Base-by-base conservation (phyloP, 30 jellyfish, hydroid and myxozoan genomes). In the Sanderia malayensis region DNA sequence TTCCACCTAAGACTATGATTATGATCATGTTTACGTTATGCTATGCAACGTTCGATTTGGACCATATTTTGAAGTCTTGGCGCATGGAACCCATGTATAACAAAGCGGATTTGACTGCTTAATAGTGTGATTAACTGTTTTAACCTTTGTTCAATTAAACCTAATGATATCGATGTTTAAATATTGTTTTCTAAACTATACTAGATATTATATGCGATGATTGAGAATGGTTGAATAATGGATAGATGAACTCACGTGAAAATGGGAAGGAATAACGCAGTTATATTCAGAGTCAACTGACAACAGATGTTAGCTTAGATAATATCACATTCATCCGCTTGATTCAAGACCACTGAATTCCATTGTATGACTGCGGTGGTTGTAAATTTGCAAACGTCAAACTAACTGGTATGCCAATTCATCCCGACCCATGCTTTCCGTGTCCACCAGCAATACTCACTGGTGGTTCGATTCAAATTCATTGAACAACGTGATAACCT, bases 401-500 rank as follows among this genome's bases (percentile, higher is more conserved):
- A 58, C 67, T n/a, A 31, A 65, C 87, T 49, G 87, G 87, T 76
- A 80, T 65, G 61, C 34, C 33, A 32, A 76, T 76, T 20, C 68
- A 76, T 75, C 24, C 34, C 19, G 27, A 10, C 64, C 26, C 30
- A 60, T 62, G 70, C 80, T 30, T 31, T 20, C 49, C 17, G 29
- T 33, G 30, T 29, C 53, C 44, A 57, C 71, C 79, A 65, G 63
- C 63, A 37, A 27, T 45, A 22, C 19, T 10, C 0, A 20, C 87
- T 29, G 71, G 87, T 76, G 87, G 66, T 64, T 32, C 73, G 26
- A 76, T 76, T 61, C 71, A 59, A 26, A 15, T 15, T 25, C 64
- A 59, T 53, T 65, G 66, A 29, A 58, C 20, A 20, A 11, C 34
- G 52, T 47, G 26, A 58, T 20, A 33, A 66, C 61, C 65, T 55